Evolutionary conservation across 2,888 invertebrate genomes (phyloP).

Genomic region (Apocheima hispidaria): DNA sequence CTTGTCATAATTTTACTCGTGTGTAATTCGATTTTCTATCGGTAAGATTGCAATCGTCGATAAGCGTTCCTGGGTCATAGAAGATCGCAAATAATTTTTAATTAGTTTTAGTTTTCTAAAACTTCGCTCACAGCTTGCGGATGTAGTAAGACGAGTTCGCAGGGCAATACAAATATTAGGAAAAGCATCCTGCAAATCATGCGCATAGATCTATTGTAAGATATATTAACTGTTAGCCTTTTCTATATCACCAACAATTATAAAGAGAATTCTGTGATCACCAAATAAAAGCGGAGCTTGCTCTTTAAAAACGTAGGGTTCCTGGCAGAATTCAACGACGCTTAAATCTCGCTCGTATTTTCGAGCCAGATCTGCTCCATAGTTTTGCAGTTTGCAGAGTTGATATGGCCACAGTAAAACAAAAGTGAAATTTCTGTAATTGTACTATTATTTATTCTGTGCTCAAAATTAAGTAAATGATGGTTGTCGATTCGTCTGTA

Average conservation of each 20-base stretch:
- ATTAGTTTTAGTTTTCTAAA: constrained; percentile 41
- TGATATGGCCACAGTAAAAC: no score
- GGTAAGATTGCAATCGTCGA: constrained; percentile 44
- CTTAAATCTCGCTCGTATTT: constrained; percentile 36
- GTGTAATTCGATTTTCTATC: constrained; percentile 44
- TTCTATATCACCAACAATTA: constrained; percentile 39
- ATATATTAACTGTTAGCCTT: constrained; percentile 15
- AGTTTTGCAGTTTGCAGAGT: constrained; percentile 45
- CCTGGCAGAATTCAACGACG: constrained; percentile 46
- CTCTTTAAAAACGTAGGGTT: constrained; percentile 45
- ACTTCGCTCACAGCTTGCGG: constrained; percentile 48
- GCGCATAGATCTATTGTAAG: constrained; percentile 27
- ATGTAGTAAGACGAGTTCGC: constrained; percentile 46
- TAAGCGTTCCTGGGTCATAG: constrained; percentile 44
- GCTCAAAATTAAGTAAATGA: no score
- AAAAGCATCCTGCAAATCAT: constrained; percentile 32
- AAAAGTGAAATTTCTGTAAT: no score
- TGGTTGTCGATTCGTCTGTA: no score
- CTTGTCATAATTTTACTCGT: constrained; percentile 42
- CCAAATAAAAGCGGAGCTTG: constrained; percentile 44
- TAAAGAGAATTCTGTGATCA: no score
- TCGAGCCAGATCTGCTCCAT: constrained; percentile 28
- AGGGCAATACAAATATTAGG: constrained; percentile 24
- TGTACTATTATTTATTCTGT: no score
- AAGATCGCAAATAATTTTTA: background rate